Conservation (phyloP, 2,797 vertebrate genomes). For the Crocodylus rhombifer region DNA sequence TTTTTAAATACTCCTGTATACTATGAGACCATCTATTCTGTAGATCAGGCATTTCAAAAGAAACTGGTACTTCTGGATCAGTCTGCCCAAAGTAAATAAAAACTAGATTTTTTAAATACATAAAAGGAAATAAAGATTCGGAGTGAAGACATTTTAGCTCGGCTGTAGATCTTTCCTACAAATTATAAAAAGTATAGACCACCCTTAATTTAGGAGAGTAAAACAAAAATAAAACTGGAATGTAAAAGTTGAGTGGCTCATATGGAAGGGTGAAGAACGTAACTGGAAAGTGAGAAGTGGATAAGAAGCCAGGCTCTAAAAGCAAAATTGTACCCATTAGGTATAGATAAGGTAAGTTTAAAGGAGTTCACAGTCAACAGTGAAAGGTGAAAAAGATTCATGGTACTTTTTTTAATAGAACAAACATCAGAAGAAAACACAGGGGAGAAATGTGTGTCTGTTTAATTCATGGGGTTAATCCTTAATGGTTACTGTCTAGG, state of each 20-base stretch:
- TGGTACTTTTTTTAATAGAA: not conserved
- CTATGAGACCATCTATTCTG: not conserved
- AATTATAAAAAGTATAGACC: not conserved
- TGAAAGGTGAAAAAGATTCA: not conserved
- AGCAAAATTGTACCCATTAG: not conserved
- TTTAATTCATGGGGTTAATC: not conserved
- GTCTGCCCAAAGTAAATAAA: not conserved
- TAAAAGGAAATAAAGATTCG: not conserved
- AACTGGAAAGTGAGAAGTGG: not conserved
- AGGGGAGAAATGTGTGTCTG: not conserved
- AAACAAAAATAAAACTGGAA: not conserved
- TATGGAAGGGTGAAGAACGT: not conserved
- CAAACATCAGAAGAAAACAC: rapidly evolving
- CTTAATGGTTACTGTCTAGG: not conserved
- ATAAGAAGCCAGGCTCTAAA: not conserved
- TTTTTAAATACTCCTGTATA: not conserved
- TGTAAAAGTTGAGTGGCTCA: not conserved
- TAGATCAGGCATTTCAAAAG: not conserved
- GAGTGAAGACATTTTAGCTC: not conserved
- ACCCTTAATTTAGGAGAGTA: not conserved
- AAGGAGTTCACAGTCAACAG: not conserved
- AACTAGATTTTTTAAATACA: not conserved
- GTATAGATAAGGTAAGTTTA: not conserved
- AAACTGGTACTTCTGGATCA: not conserved
- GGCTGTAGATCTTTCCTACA: not conserved